phyloP scores from a whole-genome alignment of 2,113 vertebrate genomes.

The Grallaria varia region DNA sequence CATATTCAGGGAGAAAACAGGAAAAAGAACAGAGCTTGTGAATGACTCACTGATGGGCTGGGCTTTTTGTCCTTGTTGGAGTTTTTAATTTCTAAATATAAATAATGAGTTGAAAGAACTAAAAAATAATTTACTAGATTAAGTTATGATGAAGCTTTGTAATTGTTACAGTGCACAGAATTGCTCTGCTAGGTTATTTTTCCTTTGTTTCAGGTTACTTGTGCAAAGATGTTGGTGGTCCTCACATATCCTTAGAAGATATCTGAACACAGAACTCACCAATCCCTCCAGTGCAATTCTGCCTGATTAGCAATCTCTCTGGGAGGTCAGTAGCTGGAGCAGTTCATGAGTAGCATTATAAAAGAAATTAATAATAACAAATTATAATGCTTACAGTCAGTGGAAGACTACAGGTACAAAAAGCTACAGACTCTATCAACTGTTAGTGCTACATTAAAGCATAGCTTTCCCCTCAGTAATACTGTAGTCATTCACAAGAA shows the following conservation, averaged over 20 bases:
- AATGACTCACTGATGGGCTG: slow-evolving; percentile 28
- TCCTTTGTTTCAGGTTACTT: slow-evolving; percentile 13
- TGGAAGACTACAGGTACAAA: not conserved
- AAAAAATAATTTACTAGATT: not conserved
- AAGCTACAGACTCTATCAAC: not conserved
- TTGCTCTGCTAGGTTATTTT: slow-evolving; percentile 8
- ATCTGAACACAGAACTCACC: not conserved
- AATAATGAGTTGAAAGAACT: not conserved
- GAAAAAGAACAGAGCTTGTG: slow-evolving; percentile 18
- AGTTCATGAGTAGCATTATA: not conserved
- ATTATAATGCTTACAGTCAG: not conserved
- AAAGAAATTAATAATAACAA: not conserved
- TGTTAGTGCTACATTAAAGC: not conserved
- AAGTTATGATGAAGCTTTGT: not conserved
- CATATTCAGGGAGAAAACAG: slow-evolving; percentile 54
- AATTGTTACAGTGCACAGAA: not conserved
- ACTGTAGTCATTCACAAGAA: not conserved
- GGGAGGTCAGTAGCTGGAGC: slow-evolving; percentile 7
- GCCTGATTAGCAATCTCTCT: not conserved
- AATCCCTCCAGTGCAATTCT: not conserved
- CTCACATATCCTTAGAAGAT: not conserved
- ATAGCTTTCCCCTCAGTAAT: not conserved
- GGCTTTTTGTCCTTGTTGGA: not conserved
- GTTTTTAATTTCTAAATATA: slow-evolving; percentile 37
- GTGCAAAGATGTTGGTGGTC: slow-evolving; percentile 37